Evolutionary conservation across 2,113 vertebrate genomes (phyloP), one percentile per base, ranked within the genome.

Genomic region (Hoplias malabaricus): DNA sequence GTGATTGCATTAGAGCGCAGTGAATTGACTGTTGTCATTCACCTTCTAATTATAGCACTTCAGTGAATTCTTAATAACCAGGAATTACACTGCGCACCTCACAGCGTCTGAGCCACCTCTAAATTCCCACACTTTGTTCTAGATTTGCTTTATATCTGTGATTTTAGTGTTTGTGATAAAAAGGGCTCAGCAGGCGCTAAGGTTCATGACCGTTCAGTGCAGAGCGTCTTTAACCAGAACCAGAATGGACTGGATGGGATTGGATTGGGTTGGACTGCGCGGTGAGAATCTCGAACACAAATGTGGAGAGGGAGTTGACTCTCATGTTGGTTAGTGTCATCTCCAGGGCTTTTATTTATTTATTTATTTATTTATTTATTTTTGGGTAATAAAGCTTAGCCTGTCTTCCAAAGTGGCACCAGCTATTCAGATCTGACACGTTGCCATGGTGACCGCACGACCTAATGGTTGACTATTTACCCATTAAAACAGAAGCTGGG

Each of bases 31-130:
- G 79, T 81, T 81, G 79, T 78, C 79, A 78, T 69, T 78, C 72
- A 66, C 67, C 14, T 43, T 62, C 72, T 84, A 81, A 80, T 84
- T 79, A 79, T 66, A 76, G 72, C 61, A 54, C 81, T 83, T 79
- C 73, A 71, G 72, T 69, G 40, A 83, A 83, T 79, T 83, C 73
- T 72, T 83, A 83, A 79, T 83, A 83, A 79, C 72, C 63, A 72
- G 59, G 63, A 79, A 76, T 83, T 79, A 79, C 33, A 38, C 76
- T 68, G 70, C 53, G 23, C 57, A 75, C 71, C 48, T 66, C 66
- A 29, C 46, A 75, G 36, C 61, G 42, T 79, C 46, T 21, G 9
- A 68, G 21, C 53, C 61, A 11, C 42, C 73, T 77, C 67, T 67
- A 56, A 38, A 68, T 77, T 46, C 65, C 16, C 68, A 5, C 21